Percentiles rank a stretch among this genome's conserved stretches.
These are phyloP conservation scores for Bombus soroeensis DNA, from an alignment of 1,140 invertebrate species.

Conservation along the genomic window DNA sequence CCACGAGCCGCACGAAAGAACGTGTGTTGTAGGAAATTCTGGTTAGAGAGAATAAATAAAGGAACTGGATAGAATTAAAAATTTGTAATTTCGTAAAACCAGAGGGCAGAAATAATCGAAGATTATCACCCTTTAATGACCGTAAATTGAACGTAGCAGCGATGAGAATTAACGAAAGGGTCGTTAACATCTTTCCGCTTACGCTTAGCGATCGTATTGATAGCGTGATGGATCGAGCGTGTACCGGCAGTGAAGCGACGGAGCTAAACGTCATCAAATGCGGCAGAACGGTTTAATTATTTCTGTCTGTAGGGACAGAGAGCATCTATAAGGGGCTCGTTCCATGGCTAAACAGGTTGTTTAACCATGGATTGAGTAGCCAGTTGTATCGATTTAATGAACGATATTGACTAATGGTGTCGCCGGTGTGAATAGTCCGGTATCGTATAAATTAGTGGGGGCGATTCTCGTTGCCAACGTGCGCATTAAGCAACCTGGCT, in stretches of 20 bases:
- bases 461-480: slow-evolving; percentile 66
- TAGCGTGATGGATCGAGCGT: neutral
- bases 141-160: neutral
- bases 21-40: neutral
- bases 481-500: slow-evolving; percentile 67
- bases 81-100: neutral
- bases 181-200: neutral
- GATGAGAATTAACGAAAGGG: neutral
- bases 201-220: neutral
- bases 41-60: no score
- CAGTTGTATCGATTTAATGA: slow-evolving; percentile 53
- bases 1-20: slow-evolving; percentile 1
- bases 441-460: slow-evolving; percentile 70
- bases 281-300: slow-evolving; percentile 39
- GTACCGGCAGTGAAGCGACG: neutral
- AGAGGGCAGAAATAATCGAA: neutral
- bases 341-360: neutral
- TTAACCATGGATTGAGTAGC: slow-evolving; percentile 12
- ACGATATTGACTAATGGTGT: slow-evolving; percentile 64
- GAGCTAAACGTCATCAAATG: slow-evolving; percentile 4
- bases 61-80: neutral
- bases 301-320: slow-evolving; percentile 10
- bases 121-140: neutral
- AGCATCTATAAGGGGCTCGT: slow-evolving; percentile 1
- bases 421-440: slow-evolving; percentile 52